Base-by-base conservation (phyloP, 2,113 vertebrate species). In the Charadrius vociferus region DNA sequence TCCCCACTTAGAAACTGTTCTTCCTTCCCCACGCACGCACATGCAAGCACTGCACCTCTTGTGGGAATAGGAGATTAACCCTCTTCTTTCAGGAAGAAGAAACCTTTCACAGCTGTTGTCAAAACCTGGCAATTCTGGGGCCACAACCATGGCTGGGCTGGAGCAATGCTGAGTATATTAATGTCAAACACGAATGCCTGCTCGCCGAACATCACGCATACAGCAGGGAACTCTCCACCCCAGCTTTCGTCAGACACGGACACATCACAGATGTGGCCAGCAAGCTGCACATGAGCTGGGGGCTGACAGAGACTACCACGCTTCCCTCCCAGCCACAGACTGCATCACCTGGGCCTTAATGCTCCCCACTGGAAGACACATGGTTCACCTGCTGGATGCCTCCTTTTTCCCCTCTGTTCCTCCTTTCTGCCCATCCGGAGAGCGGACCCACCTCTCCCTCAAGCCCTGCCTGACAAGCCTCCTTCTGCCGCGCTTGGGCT, bases 221-320 rank as follows among this genome's bases (percentile, higher is more conserved):
- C 5, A n/a, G 77, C 47, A 37, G 55, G 27, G 36, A 34, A 59
- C 23, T 37, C 19, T 41, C 32, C 58, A 19, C 22, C 27, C 39
- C 0, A 2, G 39, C 47, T 70, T 34, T 63, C 12, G 10, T 49
- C 56, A 55, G 43, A 9, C 29, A 5, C 0, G 2, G 36, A 24
- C 34, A 45, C 43, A 23, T 71, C 47, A 65, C 61, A 37, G 32
- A 55, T 1, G 30, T 32, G 49, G 27, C 50, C 61, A 86, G 74
- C 23, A 36, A 27, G 41, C 21, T 43, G 39, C 39, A 17, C 10
- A 1, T 26, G 45, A 37, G 29, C 55, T 58, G 14, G 26, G 43
- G 39, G n/a, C 39, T 55, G 52, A 19, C 20, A 20, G 84, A 73
- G 24, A 53, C 37, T 59, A 61, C 62, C 32, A 55, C 0, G 0